Evolutionary conservation across 2,888 invertebrate genomes (phyloP), one percentile per base, ranked within the genome.

Genomic region (Microplitis manilae): DNA sequence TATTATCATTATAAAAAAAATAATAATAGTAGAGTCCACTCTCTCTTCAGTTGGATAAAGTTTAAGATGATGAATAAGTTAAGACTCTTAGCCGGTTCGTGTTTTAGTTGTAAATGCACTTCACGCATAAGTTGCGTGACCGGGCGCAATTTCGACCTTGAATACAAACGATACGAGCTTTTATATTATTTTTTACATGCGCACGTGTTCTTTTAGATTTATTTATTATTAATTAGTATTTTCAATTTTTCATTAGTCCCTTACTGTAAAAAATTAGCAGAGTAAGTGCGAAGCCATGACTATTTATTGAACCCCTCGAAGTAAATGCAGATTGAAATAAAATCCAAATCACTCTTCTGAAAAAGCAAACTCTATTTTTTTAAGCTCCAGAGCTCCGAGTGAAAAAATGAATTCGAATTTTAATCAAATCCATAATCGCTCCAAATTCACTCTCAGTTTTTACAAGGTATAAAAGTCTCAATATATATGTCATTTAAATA

Each of bases 91-190:
- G 41, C 15, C 17, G n/a, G 41, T 69, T 6, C 40, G n/a, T 68
- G 39, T 2, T 50, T 8, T 30, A 59, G 17, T 61, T 30, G 15
- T 39, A 71, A n/a, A 61, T 71, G n/a, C 61, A 71, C 13, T 50
- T 50, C 9, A 50, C 61, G 61, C 61, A 61, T 20, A 71, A 71
- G 39, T 61, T 71, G 61, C 61, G 61, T 71, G 71, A 61, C 38
- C 61, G 61, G 60, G 71, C 30, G 71, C 39, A 9, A 71, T 60
- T 71, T 17, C 71, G 60, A 61, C 71, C 71, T 71, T 71, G 71
- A 71, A 71, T 71, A 71, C 39, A 39, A 71, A 61, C 61, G 71
- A 30, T 61, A 15, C 15, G 30, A 15, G 8, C 9, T 59, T 15
- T 30, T 38, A 71, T 71, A 71, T 71, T 30, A 30, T 30, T 30